phyloP scores from a whole-genome alignment of 2,113 vertebrate genomes.

The Ophiodon elongatus region DNA sequence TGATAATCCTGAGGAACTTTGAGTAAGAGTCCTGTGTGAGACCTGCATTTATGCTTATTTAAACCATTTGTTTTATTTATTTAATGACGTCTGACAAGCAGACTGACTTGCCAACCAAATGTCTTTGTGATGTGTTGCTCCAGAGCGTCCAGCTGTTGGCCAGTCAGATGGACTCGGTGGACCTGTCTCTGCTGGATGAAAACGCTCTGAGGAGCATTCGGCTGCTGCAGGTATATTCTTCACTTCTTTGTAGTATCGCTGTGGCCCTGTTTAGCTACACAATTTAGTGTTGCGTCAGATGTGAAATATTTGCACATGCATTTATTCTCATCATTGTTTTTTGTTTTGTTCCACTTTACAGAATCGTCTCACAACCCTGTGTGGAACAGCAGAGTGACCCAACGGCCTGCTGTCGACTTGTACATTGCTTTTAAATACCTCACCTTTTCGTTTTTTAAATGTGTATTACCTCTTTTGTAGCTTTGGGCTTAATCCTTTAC shows the following conservation, averaged over 20 bases:
- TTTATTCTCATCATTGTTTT: slow-evolving; percentile 6
- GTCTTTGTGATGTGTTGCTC: slow-evolving; percentile 17
- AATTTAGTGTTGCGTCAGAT: background rate
- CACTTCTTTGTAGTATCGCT: background rate
- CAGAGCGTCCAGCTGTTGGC: slow-evolving; percentile 85
- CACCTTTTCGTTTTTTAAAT: background rate
- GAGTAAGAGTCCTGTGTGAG: background rate
- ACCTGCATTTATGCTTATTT: background rate
- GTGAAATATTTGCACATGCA: background rate
- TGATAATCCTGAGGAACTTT: background rate
- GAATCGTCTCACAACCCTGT: slow-evolving; percentile 79
- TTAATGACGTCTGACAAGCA: background rate
- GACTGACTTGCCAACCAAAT: background rate
- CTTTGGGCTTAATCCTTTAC: background rate
- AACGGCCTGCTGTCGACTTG: background rate
- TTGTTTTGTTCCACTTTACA: slow-evolving; percentile 36
- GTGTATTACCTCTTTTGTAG: background rate
- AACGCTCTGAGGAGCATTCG: slow-evolving; percentile 76
- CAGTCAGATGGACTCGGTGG: slow-evolving; percentile 84
- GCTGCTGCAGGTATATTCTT: slow-evolving; percentile 76
- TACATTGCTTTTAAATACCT: slow-evolving; percentile 9
- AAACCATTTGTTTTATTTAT: background rate
- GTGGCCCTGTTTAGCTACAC: background rate
- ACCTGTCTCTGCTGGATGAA: slow-evolving; percentile 80
- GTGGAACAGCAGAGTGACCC: slow-evolving; percentile 64